Conservation (phyloP, 2,888 invertebrate species). For the Nomada fabriciana region DNA sequence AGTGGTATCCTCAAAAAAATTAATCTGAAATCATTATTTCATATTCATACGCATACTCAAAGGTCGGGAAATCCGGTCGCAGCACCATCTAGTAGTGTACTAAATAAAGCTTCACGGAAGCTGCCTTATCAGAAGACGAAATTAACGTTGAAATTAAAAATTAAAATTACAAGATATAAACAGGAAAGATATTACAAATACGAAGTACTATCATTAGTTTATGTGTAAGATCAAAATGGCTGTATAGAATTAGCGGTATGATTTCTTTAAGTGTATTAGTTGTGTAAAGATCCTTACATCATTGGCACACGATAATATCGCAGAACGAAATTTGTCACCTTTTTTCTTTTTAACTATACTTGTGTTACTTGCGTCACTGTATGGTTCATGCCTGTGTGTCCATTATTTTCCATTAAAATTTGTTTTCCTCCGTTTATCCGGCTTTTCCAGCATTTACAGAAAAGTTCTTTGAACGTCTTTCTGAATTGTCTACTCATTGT, state of each 20-base stretch:
- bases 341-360: conserved; percentile 75
- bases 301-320: conserved; percentile 9
- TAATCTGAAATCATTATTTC: conserved; percentile 11
- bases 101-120: neutral
- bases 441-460: conserved; percentile 84
- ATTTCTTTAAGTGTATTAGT: no score
- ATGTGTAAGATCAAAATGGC: neutral
- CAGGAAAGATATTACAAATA: neutral
- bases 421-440: conserved; percentile 72
- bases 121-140: neutral
- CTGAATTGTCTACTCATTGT: conserved; percentile 97
- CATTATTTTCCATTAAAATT: conserved; percentile 79
- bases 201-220: neutral
- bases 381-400: conserved; percentile 79
- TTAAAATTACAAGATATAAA: neutral
- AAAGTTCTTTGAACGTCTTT: conserved; percentile 90
- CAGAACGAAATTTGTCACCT: neutral
- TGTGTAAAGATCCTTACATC: no score
- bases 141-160: neutral
- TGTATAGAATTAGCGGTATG: no score
- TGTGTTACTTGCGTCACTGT: conserved; percentile 83
- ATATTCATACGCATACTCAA: neutral
- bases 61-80: neutral
- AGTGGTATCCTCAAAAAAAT: conserved; percentile 4
- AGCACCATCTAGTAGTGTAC: conserved; percentile 19